Percentiles rank a stretch among this genome's conserved stretches.
Conservation (phyloP, 2,113 vertebrate genomes). For the Thomomys bottae region DNA sequence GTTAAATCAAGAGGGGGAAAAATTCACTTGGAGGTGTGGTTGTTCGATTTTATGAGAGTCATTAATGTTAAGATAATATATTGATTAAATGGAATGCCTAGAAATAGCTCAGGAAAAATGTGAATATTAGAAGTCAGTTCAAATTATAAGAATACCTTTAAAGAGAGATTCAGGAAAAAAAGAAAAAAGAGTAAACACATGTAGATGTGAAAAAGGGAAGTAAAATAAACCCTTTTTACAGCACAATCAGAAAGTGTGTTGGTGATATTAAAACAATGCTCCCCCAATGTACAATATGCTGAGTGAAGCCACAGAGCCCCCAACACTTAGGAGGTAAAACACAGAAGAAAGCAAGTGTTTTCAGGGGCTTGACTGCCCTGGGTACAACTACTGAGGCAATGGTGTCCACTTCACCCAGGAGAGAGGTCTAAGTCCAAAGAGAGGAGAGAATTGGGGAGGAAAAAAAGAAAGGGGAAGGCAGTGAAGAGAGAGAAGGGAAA, state of each 20-base stretch:
- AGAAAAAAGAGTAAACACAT: not conserved
- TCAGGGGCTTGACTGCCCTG: not conserved
- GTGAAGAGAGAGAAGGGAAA: not conserved
- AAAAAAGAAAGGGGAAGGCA: not conserved
- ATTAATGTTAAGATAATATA: slow-evolving; percentile 48
- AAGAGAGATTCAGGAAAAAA: not conserved
- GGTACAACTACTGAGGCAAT: not conserved
- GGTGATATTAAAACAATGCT: not conserved
- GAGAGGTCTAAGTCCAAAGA: not conserved
- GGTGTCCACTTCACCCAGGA: not conserved
- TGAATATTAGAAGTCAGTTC: not conserved
- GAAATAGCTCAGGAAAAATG: not conserved
- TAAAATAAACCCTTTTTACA: not conserved
- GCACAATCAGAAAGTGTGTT: not conserved
- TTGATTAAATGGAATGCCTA: slow-evolving; percentile 13
- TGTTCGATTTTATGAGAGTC: slow-evolving; percentile 15
- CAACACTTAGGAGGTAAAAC: not conserved
- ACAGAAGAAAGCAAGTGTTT: slow-evolving; percentile 28
- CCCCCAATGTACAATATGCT: not conserved
- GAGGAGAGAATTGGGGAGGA: not conserved
- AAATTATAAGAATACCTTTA: not conserved
- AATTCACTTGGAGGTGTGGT: not conserved
- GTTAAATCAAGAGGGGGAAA: slow-evolving; percentile 10
- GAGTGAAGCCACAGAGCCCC: not conserved
- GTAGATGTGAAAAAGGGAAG: not conserved